Percentiles rank a stretch among this genome's conserved stretches.
phyloP scores from a whole-genome alignment of 2,888 invertebrate genomes.

The Arenicola marina region DNA sequence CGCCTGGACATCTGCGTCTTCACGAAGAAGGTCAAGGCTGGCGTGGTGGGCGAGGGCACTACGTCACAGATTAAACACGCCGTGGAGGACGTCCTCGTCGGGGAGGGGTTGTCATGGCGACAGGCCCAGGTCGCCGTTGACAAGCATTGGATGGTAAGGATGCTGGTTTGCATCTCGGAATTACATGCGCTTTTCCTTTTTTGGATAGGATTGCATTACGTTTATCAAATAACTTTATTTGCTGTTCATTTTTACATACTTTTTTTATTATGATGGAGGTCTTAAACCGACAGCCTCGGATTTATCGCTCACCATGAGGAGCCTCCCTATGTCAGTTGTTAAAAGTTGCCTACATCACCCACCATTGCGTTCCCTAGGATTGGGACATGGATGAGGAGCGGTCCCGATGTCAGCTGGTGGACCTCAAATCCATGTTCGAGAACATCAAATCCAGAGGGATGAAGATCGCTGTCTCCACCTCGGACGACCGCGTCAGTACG shows the following conservation, averaged over 20 bases:
- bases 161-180: no score
- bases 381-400: background rate
- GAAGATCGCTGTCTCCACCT: slow-evolving; percentile 63
- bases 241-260: no score
- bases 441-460: slow-evolving; percentile 54
- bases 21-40: background rate
- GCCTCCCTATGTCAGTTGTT: no score
- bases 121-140: slow-evolving; percentile 5
- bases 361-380: no score
- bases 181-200: no score
- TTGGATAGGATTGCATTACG: no score
- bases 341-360: no score
- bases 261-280: no score
- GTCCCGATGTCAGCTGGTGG: slow-evolving; percentile 5
- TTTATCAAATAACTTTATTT: no score
- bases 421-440: slow-evolving; percentile 13
- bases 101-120: background rate
- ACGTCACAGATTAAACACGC: background rate
- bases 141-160: background rate
- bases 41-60: slow-evolving; percentile 5
- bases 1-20: slow-evolving; percentile 1
- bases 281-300: no score
- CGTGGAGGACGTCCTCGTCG: slow-evolving; percentile 3
- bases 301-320: no score
- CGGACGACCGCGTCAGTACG: slow-evolving; percentile 50